These are phyloP conservation scores for Zoanthus solanderi DNA, from an alignment of 92 coral and sea anemone species.

Conservation along the genomic window DNA sequence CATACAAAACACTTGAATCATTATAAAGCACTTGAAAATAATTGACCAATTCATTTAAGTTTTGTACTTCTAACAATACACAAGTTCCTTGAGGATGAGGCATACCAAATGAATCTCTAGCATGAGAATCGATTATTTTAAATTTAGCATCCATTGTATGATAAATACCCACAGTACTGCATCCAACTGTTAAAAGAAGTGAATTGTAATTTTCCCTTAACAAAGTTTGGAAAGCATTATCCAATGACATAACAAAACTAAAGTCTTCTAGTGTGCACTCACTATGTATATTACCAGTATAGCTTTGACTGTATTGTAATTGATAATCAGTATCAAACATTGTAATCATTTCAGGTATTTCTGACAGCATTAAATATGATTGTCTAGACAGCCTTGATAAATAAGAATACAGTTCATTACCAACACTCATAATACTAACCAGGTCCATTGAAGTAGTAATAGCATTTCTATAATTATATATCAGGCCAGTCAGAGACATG, in stretches of 20 bases:
- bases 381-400: conserved; percentile 50
- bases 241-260: conserved; percentile 62
- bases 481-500: conserved; percentile 58
- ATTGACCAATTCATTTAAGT: conserved; percentile 12
- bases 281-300: conserved; percentile 48
- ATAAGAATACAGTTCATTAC: conserved; percentile 62
- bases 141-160: conserved; percentile 26
- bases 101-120: conserved; percentile 64
- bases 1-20: background rate
- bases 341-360: conserved; percentile 41
- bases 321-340: conserved; percentile 46
- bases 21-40: conserved; percentile 16
- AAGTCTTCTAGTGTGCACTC: conserved; percentile 36
- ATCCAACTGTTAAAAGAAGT: conserved; percentile 54
- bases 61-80: conserved; percentile 48
- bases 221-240: conserved; percentile 57
- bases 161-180: conserved; percentile 56
- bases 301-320: conserved; percentile 49
- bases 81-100: conserved; percentile 58
- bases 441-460: conserved; percentile 49
- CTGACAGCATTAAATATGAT: conserved; percentile 51
- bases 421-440: conserved; percentile 54
- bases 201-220: conserved; percentile 53
- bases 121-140: conserved; percentile 67
- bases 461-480: conserved; percentile 49